A percentile compares a stretch with the other conserved stretches of the same genome.
These are phyloP conservation scores for Tigriopus japonicus DNA, from an alignment of 1,140 invertebrate genomes.

Conservation along the genomic window DNA sequence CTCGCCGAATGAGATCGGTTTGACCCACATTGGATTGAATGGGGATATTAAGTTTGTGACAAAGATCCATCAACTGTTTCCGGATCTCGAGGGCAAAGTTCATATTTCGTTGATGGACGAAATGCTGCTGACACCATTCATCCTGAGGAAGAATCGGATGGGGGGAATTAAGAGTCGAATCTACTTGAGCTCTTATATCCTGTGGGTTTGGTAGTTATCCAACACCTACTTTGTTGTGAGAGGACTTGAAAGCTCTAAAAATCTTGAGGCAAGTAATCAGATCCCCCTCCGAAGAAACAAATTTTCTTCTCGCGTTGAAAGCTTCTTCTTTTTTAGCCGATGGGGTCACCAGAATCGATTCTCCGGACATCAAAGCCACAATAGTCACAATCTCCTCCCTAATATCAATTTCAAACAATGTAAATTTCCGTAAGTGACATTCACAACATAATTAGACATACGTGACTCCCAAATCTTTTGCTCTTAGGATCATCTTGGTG, in stretches of 20 bases:
- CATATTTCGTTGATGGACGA: slow-evolving; percentile 64
- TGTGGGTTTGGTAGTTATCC: slow-evolving; percentile 27
- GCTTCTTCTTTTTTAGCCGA: not conserved
- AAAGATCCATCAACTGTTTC: slow-evolving; percentile 59
- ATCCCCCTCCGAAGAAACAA: slow-evolving; percentile 58
- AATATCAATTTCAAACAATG: slow-evolving; percentile 19
- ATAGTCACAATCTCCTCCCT: slow-evolving; percentile 58
- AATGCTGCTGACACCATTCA: slow-evolving; percentile 81
- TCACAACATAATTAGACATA: slow-evolving; percentile 24
- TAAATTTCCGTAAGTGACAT: slow-evolving; percentile 4
- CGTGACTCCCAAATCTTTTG: slow-evolving; percentile 55
- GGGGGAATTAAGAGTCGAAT: not conserved
- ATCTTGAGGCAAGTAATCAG: slow-evolving; percentile 78
- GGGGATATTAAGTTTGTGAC: slow-evolving; percentile 42
- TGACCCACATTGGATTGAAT: slow-evolving; percentile 51
- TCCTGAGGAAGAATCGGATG: slow-evolving; percentile 21
- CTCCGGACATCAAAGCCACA: slow-evolving; percentile 44
- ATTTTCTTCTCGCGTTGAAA: not conserved
- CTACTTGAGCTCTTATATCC: slow-evolving; percentile 9
- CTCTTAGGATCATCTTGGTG: slow-evolving; percentile 58
- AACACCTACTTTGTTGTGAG: slow-evolving; percentile 37
- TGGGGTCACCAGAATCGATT: slow-evolving; percentile 33
- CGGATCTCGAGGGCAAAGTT: slow-evolving; percentile 58
- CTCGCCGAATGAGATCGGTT: slow-evolving; percentile 49
- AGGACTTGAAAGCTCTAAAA: slow-evolving; percentile 50